Conservation (phyloP, 1,140 invertebrate species). For the Drosophila orosa region DNA sequence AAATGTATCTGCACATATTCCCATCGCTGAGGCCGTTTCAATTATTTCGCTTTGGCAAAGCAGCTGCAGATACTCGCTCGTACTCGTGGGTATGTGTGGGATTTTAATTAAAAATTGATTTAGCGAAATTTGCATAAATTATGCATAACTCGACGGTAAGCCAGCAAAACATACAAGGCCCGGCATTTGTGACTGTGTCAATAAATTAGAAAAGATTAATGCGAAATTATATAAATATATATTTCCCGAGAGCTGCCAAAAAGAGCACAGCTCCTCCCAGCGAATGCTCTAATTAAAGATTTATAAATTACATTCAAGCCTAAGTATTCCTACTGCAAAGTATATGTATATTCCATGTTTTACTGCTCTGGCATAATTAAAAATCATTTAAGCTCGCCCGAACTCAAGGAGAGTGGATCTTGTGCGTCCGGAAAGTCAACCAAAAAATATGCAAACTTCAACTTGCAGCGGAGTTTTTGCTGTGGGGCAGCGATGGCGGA, state of each 20-base stretch:
- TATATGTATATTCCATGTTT: slow-evolving; percentile 9
- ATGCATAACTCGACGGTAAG: slow-evolving; percentile 75
- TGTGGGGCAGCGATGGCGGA: neutral
- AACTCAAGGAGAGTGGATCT: neutral
- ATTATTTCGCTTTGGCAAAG: slow-evolving; percentile 54
- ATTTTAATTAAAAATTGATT: slow-evolving; percentile 83
- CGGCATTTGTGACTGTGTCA: slow-evolving; percentile 57
- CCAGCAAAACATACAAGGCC: slow-evolving; percentile 38
- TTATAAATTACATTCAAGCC: slow-evolving; percentile 43
- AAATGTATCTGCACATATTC: slow-evolving; percentile 12
- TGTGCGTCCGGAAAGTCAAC: slow-evolving; percentile 1
- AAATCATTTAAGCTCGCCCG: slow-evolving; percentile 60
- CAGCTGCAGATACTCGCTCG: slow-evolving; percentile 20
- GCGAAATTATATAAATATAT: slow-evolving; percentile 58
- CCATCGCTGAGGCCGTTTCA: slow-evolving; percentile 32
- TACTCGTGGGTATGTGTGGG: slow-evolving; percentile 39
- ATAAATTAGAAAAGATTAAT: slow-evolving; percentile 82
- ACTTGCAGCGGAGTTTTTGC: slow-evolving; percentile 1
- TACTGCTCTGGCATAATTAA: slow-evolving; percentile 55
- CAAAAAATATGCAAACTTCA: slow-evolving; percentile 35
- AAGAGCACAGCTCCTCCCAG: neutral
- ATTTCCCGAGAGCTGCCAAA: neutral
- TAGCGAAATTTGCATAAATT: slow-evolving; percentile 82
- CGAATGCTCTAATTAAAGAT: slow-evolving; percentile 54
- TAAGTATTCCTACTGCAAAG: neutral